Base-by-base conservation (phyloP, 2,113 vertebrate species). In the Phalacrocorax aristotelis region DNA sequence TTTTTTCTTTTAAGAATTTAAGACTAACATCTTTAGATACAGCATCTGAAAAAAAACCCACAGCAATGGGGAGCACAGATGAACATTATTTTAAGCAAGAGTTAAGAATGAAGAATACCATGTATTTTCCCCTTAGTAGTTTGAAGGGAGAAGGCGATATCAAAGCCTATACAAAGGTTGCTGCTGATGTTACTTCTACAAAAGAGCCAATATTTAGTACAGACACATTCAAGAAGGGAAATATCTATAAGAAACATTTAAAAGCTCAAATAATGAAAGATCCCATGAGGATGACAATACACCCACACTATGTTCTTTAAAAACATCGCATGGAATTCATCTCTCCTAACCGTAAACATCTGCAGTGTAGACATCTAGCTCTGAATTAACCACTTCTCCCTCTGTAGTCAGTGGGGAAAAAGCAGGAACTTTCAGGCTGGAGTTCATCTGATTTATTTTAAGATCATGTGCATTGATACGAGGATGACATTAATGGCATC, bases 211-310 rank as follows among this genome's bases (percentile, higher is more conserved):
- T 78, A 95, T 87, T 91, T 78, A 78, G n/a, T 55, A 60, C 42
- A 66, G 32, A 10, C 19, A 51, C 49, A 62, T 48, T 89, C 21
- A 71, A 70, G 25, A 83, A 87, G 25, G 12, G 20, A 80, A 87
- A 87, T 42, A 19, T 83, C 29, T 83, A 4, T 7, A n/a, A 83
- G 23, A 83, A 87, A 71, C 13, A 55, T 52, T 90, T 69, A 90
- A 93, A 95, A 90, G 30, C 36, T 92, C 58, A 88, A 83, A 95
- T 48, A 88, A 82, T 57, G 29, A 69, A 85, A 79, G 44, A 77
- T 34, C 40, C 16, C 49, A 49, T 13, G 40, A 93, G 82, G 23
- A 80, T 32, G n/a, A 51, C 18, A 79, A 83, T 30, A 92, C 58
- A 93, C 55, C 81, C 69, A 93, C 72, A 29, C 36, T 20, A 52